Conservation (phyloP, 2,888 invertebrate species). For the Luperina testacea region DNA sequence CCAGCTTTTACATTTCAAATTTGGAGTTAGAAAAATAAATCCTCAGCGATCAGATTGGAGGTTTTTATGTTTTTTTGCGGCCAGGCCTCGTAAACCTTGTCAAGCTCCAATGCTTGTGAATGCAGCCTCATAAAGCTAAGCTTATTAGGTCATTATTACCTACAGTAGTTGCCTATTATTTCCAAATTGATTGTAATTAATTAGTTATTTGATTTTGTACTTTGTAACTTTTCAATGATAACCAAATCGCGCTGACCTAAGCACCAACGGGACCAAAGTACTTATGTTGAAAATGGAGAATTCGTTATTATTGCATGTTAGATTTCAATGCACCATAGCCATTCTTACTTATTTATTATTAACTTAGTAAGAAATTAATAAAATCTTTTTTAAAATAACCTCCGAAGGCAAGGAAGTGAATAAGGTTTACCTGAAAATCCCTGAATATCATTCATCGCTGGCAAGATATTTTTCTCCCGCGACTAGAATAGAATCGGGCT, state of each 20-base stretch:
- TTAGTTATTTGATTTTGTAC: too few species aligned
- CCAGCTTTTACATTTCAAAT: slow-evolving; percentile 54
- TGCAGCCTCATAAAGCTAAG: background rate
- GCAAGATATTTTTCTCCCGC: slow-evolving; percentile 39
- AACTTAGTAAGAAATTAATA: background rate
- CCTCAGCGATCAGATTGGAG: slow-evolving; percentile 24
- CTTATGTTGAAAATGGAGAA: background rate
- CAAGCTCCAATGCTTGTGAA: background rate
- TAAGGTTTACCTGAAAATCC: slow-evolving; percentile 32
- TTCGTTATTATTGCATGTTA: too few species aligned
- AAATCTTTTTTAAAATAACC: background rate
- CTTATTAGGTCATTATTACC: background rate
- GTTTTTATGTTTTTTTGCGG: slow-evolving; percentile 26
- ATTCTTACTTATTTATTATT: background rate
- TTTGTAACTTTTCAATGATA: background rate
- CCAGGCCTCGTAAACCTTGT: background rate
- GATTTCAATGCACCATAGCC: background rate
- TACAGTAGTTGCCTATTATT: background rate
- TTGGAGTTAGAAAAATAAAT: slow-evolving; percentile 52
- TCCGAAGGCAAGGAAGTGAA: background rate
- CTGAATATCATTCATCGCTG: slow-evolving; percentile 36
- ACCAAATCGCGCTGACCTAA: too few species aligned
- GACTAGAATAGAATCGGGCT: slow-evolving; percentile 55
- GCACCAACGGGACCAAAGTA: background rate
- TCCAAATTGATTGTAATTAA: background rate